Evolutionary conservation across 2,113 vertebrate species (phyloP), one percentile per base, ranked within the genome.

Genomic region (Tragelaphus imberbis): DNA sequence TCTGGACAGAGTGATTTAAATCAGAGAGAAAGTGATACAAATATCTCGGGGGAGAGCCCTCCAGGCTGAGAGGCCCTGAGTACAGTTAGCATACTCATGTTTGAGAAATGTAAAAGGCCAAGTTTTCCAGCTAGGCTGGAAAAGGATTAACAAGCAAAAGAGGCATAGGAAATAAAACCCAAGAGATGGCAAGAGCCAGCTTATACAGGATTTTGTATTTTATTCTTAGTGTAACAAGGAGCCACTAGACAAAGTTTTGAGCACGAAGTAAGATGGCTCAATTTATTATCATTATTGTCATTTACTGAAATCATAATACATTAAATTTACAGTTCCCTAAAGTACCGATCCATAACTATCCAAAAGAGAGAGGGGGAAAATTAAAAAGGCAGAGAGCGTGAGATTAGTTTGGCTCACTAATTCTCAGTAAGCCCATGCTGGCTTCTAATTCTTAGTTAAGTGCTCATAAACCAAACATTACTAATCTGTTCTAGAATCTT

Each of bases 391-490:
- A 94, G 49, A 75, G 75, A 97, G 51, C 84, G 30, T 65, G 75
- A 97, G 88, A 61, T 90, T 58, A 58, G 58, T 90, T 87, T 94
- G 94, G n/a, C 47, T 81, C 4, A 90, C 28, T 95, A 86, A 77
- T 80, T 95, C 88, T 90, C 53, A 80, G 71, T 82, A 90, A 96
- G 90, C 81, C 33, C 63, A 93, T 6, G 3, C 21, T 58, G 59
- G 88, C 36, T 94, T 97, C 71, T 90, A 89, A 90, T 80, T 94
- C 90, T 95, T 84, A 94, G 40, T 58, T 71, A 94, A 97, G 90
- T 55, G 61, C 53, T 95, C 49, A 90, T 80, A 84, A 97, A 94
- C 51, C 58, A 96, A 97, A 87, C 30, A 95, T 92, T 81, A 92
- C 33, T 90, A 94, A 87, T 86, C 40, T 92, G 55, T 27, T 95